Conservation (phyloP, 92 coral and sea anemone species). For the Plumapathes pennacea region DNA sequence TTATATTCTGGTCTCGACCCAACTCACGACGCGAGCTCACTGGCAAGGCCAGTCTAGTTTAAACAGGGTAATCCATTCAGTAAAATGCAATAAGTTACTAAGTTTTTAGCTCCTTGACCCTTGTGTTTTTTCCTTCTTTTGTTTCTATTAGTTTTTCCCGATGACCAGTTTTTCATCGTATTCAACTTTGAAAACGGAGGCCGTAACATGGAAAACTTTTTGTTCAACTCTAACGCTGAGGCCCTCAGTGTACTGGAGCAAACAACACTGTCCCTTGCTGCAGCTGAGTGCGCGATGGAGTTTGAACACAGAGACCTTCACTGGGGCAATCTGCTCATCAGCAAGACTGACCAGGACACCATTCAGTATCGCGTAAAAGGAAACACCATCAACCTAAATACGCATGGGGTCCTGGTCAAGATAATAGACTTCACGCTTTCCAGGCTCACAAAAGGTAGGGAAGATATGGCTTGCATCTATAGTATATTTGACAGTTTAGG, state of each 20-base stretch:
- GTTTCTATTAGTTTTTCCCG: constrained; percentile 59
- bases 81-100: too few relatives aligned
- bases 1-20: too few relatives aligned
- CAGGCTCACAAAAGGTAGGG: constrained; percentile 77
- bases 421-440: constrained; percentile 94
- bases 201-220: constrained; percentile 74
- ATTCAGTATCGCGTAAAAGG: constrained; percentile 60
- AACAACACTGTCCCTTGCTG: constrained; percentile 71
- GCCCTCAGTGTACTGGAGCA: constrained; percentile 86
- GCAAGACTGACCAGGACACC: constrained; percentile 40
- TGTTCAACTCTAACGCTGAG: constrained; percentile 58
- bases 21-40: too few relatives aligned
- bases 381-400: constrained; percentile 41
- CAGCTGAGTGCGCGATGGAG: constrained; percentile 79
- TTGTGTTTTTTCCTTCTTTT: background rate
- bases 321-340: constrained; percentile 95
- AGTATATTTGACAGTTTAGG: too few relatives aligned
- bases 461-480: too few relatives aligned
- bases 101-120: background rate
- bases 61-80: too few relatives aligned
- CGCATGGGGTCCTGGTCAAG: constrained; percentile 79
- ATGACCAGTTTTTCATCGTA: constrained; percentile 80
- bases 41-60: too few relatives aligned
- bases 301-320: constrained; percentile 97
- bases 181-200: constrained; percentile 96